Evolutionary conservation across 2,113 vertebrate genomes (phyloP).

Genomic region (Melanotaenia duboulayi): DNA sequence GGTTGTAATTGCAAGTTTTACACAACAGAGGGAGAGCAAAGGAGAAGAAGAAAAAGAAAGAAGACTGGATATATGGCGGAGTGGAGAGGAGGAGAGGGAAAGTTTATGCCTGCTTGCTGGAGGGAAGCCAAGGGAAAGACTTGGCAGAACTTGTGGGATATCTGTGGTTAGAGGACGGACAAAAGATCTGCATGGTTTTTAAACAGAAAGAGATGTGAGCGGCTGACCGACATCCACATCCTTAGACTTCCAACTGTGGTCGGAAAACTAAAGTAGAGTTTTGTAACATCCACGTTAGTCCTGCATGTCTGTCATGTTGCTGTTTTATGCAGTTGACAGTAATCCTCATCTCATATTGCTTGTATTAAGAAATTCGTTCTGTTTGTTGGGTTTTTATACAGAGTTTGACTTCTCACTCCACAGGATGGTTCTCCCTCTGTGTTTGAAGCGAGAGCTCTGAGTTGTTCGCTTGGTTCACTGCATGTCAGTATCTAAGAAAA

Average conservation of each 20-base stretch:
- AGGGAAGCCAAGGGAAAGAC: conserved; percentile 41
- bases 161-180: conserved; percentile 54
- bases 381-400: conserved; percentile 39
- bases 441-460: conserved; percentile 29
- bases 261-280: conserved; percentile 33
- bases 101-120: conserved; percentile 28
- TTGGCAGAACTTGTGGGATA: conserved; percentile 55
- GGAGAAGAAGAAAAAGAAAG: conserved; percentile 16
- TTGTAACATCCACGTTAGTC: conserved; percentile 31
- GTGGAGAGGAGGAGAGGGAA: conserved; percentile 36
- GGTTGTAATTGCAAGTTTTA: conserved; percentile 51
- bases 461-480: conserved; percentile 37
- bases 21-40: conserved; percentile 42
- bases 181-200: conserved; percentile 41
- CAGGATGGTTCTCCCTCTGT: conserved; percentile 17
- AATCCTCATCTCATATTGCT: conserved; percentile 39
- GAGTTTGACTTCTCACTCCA: conserved; percentile 26
- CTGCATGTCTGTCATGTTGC: conserved; percentile 8
- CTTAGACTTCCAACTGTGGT: conserved; percentile 31
- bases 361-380: conserved; percentile 35
- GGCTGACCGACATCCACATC: conserved; percentile 36
- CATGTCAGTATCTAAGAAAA: conserved; percentile 26
- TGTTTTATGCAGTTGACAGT: conserved; percentile 29
- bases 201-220: conserved; percentile 28
- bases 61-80: conserved; percentile 19